phyloP scores from a whole-genome alignment of 2,888 invertebrate species.

The Parnassius glacialis region DNA sequence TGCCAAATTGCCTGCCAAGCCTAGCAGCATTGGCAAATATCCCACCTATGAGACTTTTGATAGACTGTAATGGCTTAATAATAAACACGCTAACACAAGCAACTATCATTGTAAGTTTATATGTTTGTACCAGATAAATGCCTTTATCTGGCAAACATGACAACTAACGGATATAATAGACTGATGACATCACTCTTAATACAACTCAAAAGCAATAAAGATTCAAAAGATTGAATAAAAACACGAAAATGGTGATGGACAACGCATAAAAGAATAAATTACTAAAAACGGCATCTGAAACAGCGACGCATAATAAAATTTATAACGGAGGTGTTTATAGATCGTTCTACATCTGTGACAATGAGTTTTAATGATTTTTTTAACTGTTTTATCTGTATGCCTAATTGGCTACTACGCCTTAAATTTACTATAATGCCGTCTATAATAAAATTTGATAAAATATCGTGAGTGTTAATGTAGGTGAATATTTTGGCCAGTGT shows the following conservation, averaged over 20 bases:
- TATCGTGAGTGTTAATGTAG: slow-evolving; percentile 40
- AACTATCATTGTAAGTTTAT: neutral
- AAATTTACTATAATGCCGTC: neutral
- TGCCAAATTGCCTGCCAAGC: too few species aligned
- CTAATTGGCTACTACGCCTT: neutral
- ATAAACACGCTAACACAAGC: too few species aligned
- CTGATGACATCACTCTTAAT: slow-evolving; percentile 18
- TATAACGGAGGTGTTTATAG: neutral
- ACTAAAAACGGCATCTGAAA: neutral
- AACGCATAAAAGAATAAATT: slow-evolving; percentile 15
- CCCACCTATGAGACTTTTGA: too few species aligned
- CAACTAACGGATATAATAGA: slow-evolving; percentile 13
- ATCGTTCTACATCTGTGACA: neutral
- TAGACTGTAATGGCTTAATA: too few species aligned
- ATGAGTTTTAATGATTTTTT: neutral
- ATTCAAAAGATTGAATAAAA: slow-evolving; percentile 11
- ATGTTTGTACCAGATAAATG: slow-evolving; percentile 7
- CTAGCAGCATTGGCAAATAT: too few species aligned
- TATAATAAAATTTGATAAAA: neutral
- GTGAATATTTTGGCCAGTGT: slow-evolving; percentile 63
- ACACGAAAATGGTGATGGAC: slow-evolving; percentile 18
- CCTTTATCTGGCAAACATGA: slow-evolving; percentile 17
- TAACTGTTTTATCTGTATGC: slow-evolving; percentile 1
- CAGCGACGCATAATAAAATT: neutral
- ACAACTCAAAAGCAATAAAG: slow-evolving; percentile 17